These are phyloP conservation scores for Julus scanicus DNA, from an alignment of 2,888 invertebrate species.

Conservation along the genomic window DNA sequence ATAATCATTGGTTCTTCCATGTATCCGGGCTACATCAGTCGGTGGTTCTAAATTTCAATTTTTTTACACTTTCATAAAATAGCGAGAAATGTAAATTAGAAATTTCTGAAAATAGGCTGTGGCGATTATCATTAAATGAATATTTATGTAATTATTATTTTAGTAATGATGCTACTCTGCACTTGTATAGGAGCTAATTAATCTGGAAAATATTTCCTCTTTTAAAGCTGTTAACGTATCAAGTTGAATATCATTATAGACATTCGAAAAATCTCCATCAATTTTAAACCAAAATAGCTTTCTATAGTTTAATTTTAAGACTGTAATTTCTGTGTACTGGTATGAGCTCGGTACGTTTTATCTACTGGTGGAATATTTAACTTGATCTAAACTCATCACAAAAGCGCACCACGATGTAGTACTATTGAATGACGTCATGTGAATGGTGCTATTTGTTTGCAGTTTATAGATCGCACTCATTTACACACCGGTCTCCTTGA, in stretches of 20 bases:
- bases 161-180: background rate
- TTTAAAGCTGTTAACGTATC: background rate
- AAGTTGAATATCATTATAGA: background rate
- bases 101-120: constrained; percentile 29
- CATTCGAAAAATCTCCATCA: background rate
- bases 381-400: background rate
- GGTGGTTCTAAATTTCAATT: background rate
- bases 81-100: background rate
- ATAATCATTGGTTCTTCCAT: background rate
- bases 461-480: background rate
- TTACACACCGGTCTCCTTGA: constrained; percentile 56
- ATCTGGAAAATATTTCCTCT: constrained; percentile 9
- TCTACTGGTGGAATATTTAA: background rate
- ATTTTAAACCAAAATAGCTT: background rate
- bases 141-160: background rate
- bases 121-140: background rate
- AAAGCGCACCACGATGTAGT: background rate
- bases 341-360: background rate
- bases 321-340: background rate
- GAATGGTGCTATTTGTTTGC: background rate
- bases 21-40: background rate
- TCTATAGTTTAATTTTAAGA: background rate
- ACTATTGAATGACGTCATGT: background rate
- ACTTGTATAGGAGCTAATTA: constrained; percentile 20
- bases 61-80: background rate